Percentiles rank a stretch among this genome's conserved stretches.
phyloP scores from a whole-genome alignment of 2,113 vertebrate species.

The Eptesicus fuscus region DNA sequence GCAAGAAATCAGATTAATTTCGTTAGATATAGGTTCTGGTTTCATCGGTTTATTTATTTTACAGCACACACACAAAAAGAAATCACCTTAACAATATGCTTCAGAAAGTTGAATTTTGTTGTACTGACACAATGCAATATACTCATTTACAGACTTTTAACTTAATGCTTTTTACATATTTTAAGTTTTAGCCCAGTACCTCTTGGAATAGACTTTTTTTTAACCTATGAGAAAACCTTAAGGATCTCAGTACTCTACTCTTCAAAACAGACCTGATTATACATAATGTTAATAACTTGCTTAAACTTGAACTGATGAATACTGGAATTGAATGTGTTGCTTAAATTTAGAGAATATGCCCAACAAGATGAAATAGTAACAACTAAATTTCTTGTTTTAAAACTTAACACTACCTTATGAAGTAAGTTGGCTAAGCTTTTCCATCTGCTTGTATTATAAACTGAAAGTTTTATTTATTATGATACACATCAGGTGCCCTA shows the following conservation, averaged over 20 bases:
- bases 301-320: conserved; percentile 55
- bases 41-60: neutral
- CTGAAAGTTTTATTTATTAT: conserved; percentile 17
- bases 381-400: conserved; percentile 48
- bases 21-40: neutral
- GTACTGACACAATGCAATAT: neutral
- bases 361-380: neutral
- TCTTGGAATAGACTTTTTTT: conserved; percentile 25
- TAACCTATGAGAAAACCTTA: neutral
- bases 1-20: neutral
- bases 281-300: conserved; percentile 51
- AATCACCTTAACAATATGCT: conserved; percentile 30
- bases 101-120: neutral
- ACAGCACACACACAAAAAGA: neutral
- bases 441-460: conserved; percentile 26
- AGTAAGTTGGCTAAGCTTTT: conserved; percentile 12
- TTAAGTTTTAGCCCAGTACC: neutral
- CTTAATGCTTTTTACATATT: neutral
- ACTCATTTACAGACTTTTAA: neutral
- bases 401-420: neutral
- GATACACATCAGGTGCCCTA: conserved; percentile 13
- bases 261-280: neutral
- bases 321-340: conserved; percentile 9
- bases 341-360: conserved; percentile 22
- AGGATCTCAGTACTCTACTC: conserved; percentile 10